These are phyloP conservation scores for Rhagonycha lutea DNA, from an alignment of 2,888 invertebrate genomes.

Conservation along the genomic window DNA sequence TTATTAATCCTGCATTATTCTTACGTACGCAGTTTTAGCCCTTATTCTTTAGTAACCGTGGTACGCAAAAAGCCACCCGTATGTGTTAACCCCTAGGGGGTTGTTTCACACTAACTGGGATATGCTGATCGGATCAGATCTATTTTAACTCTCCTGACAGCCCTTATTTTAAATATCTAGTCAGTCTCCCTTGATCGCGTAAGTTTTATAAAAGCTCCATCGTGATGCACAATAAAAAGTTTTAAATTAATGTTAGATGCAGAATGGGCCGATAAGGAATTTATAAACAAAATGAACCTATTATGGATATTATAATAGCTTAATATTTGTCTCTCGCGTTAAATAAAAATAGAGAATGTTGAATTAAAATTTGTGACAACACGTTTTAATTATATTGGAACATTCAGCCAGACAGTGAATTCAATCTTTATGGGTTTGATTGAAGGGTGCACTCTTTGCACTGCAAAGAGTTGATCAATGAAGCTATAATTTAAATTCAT, in stretches of 20 bases:
- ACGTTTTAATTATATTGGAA: conserved; percentile 1
- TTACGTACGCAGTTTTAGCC: conserved; percentile 32
- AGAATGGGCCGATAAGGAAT: not conserved
- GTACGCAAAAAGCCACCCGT: conserved; percentile 24
- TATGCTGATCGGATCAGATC: conserved; percentile 48
- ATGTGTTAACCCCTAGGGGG: conserved; percentile 46
- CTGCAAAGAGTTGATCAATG: conserved; percentile 45
- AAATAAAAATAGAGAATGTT: not conserved
- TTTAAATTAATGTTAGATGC: not conserved
- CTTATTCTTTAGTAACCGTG: conserved; percentile 29
- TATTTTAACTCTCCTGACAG: conserved; percentile 37
- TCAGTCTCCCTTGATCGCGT: conserved; percentile 29
- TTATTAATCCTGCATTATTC: conserved; percentile 39
- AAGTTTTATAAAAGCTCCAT: conserved; percentile 13
- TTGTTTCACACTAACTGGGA: conserved; percentile 53
- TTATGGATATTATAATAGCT: not conserved
- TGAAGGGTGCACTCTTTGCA: conserved; percentile 26
- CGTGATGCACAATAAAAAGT: not conserved
- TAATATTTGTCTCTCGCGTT: not conserved
- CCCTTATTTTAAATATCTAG: conserved; percentile 41
- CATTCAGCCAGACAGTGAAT: conserved; percentile 2
- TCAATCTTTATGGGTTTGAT: conserved; percentile 21
- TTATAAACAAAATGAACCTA: not conserved
- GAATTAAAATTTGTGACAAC: conserved; percentile 1
- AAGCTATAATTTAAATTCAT: conserved; percentile 53